Conservation (phyloP, 2,888 invertebrate genomes). For the Taphrorychus bicolor region DNA sequence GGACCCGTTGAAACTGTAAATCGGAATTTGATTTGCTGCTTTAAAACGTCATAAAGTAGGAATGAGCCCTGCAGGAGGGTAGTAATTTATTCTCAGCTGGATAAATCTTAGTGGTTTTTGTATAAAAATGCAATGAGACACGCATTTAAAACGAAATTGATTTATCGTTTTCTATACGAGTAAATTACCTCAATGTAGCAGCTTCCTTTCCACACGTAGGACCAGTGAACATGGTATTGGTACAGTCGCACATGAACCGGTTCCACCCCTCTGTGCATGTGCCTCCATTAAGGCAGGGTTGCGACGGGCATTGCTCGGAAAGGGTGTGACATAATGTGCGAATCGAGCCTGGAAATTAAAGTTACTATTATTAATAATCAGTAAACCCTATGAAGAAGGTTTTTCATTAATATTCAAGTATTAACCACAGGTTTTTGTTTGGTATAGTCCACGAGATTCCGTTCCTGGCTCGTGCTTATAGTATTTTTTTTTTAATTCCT, state of each 20-base stretch:
- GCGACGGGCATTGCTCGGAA: conserved; percentile 80
- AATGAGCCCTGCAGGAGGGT: background rate
- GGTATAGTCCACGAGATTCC: too few relatives aligned
- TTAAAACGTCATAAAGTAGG: conserved; percentile 1
- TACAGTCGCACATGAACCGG: conserved; percentile 91
- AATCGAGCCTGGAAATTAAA: conserved; percentile 73
- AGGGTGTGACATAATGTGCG: conserved; percentile 87
- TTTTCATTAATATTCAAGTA: too few relatives aligned
- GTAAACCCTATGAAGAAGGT: too few relatives aligned
- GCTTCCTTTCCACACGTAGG: conserved; percentile 92
- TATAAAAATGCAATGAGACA: too few relatives aligned
- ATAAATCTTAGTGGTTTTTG: too few relatives aligned
- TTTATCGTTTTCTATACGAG: too few relatives aligned
- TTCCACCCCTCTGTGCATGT: conserved; percentile 95
- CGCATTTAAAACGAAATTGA: too few relatives aligned
- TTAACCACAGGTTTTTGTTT: too few relatives aligned
- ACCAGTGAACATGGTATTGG: conserved; percentile 85
- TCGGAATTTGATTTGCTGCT: background rate
- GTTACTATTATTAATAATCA: conserved; percentile 1
- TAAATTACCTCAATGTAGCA: conserved; percentile 68
- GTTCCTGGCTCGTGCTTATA: too few relatives aligned
- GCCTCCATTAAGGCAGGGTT: conserved; percentile 90
- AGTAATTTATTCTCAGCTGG: too few relatives aligned
- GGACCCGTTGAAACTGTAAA: conserved; percentile 80
- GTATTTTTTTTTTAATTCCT: too few relatives aligned